Base-by-base conservation (phyloP, 1,140 invertebrate species). In the Drosophila pectinifera region DNA sequence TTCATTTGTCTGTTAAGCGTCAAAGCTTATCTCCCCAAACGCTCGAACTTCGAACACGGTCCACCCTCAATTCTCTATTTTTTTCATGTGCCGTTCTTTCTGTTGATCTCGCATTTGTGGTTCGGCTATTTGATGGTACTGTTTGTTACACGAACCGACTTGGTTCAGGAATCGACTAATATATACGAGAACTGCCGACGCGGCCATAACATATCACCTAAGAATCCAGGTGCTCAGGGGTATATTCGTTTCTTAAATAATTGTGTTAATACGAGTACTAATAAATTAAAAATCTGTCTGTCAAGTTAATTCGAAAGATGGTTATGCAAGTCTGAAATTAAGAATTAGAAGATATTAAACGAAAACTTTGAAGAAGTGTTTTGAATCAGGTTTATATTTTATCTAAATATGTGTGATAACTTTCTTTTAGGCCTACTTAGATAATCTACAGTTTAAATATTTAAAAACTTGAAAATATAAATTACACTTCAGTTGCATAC, bases 161-260 rank as follows among this genome's bases (percentile, higher is more conserved):
- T 77, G 61, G 79, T 77, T 88, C 59, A 77, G 63, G 63, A 83
- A 83, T 77, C 59, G 83, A 73, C 83, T 77, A 82, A 88, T 82
- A 67, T 63, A 68, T 68, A 20, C n/a, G 72, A 77, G 24, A 70
- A 57, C 31, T 46, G 67, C 64, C 67, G 65, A 57, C 24, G 45
- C 20, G 42, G 65, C 68, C 14, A 57, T 70, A 70, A 70, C 64
- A 31, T 39, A 70, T 46, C 26, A 46, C 51, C 49, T 70, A 42
- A 41, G 31, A 46, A 46, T 26, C 41, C 45, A 69, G 24, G 28
- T 22, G 16, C 4, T 36, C 5, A 36, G 4, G 49, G 65, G 31
- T 56, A 38, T 68, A 56, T 16, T 18, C 2, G 16, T 16, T 22
- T 28, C 6, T 11, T 10, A 8, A 38, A 31, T 22, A 18, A 22